Base-by-base conservation (phyloP, 2,888 invertebrate species). In the Plutella xylostella region DNA sequence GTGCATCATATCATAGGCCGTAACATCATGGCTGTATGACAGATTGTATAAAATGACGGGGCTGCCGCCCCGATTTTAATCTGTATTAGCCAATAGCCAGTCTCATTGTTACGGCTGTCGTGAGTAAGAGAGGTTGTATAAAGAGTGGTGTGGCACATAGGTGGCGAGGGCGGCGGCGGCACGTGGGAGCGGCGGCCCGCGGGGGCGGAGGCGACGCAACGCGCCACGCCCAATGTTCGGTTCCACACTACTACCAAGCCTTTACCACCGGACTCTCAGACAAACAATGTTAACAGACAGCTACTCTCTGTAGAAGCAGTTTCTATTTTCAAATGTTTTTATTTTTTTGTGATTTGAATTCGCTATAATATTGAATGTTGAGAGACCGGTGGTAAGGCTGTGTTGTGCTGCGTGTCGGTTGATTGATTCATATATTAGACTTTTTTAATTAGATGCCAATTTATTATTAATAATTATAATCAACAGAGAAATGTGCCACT, bases 211-310 rank as follows among this genome's bases (percentile, higher is more conserved):
- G 70, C 73, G 61, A 60, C 77, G 63, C 72, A 68, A 72, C 63
- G 66, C 80, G 82, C 82, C 82, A 83, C 82, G 82, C 77, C 71
- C n/a, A n/a, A n/a, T n/a, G n/a, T n/a, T n/a, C n/a, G n/a, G n/a
- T n/a, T n/a, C n/a, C n/a, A n/a, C n/a, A n/a, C n/a, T n/a, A n/a
- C n/a, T n/a, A n/a, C n/a, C n/a, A n/a, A n/a, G n/a, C n/a, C n/a
- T n/a, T n/a, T n/a, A n/a, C n/a, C n/a, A n/a, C n/a, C n/a, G 71
- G 64, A 69, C 68, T 68, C 67, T 65, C 58, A 64, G 60, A 66
- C 68, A 66, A 55, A 65, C 67, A 72, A 72, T 73, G 59, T 70
- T 70, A 64, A 63, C 72, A 74, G 52, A 55, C 38, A 68, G 73
- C 72, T 18, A 39, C 43, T 71, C n/a, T 65, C 64, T 33, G 33